These are phyloP conservation scores for Lasioglossum albipes DNA, from an alignment of 1,140 invertebrate genomes.

Conservation along the genomic window DNA sequence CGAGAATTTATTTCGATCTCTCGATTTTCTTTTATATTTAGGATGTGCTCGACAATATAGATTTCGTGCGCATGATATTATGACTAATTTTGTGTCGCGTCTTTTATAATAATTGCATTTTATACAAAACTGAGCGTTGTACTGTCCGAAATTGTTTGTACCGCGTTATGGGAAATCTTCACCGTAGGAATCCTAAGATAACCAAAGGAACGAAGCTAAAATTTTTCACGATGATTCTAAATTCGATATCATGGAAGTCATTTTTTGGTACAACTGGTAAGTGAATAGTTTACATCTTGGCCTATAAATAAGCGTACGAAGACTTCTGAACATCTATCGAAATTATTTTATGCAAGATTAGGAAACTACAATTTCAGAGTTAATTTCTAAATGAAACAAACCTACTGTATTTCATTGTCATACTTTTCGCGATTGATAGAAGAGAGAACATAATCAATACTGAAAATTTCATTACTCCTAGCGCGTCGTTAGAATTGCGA, in stretches of 20 bases:
- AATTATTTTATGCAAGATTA: conserved; percentile 1
- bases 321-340: background rate
- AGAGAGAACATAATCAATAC: conserved; percentile 28
- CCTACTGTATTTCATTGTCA: conserved; percentile 25
- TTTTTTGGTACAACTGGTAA: conserved; percentile 4
- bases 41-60: conserved; percentile 8
- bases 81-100: conserved; percentile 41
- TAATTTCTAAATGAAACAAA: background rate
- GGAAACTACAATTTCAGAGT: background rate
- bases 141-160: conserved; percentile 33
- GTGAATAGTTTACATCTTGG: background rate
- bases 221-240: background rate
- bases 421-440: conserved; percentile 19
- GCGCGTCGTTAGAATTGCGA: conserved; percentile 13
- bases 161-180: background rate
- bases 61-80: conserved; percentile 26
- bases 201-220: background rate
- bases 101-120: conserved; percentile 38
- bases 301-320: background rate
- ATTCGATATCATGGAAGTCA: conserved; percentile 6
- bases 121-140: conserved; percentile 42
- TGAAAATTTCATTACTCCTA: conserved; percentile 47
- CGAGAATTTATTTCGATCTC: conserved; percentile 15
- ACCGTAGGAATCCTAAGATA: conserved; percentile 15
- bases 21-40: conserved; percentile 3